Conservation (phyloP, 2,113 vertebrate species). For the Actenoides lindsayi region DNA sequence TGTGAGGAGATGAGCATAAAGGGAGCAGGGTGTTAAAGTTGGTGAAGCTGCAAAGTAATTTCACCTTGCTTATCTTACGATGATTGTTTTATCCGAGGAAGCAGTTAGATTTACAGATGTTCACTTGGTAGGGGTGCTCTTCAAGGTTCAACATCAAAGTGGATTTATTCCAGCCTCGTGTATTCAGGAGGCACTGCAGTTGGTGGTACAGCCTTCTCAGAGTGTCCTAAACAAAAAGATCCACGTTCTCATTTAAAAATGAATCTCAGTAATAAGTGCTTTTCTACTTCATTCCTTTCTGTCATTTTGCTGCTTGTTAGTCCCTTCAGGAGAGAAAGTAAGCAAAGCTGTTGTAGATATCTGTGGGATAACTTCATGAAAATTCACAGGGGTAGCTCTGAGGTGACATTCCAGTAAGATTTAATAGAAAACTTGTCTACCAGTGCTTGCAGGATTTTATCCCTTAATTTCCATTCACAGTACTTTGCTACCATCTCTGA, state of each 20-base stretch:
- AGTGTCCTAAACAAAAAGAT: not conserved
- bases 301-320: not conserved
- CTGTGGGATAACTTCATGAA: not conserved
- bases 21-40: constrained; percentile 46
- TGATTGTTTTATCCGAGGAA: not conserved
- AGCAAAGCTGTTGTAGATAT: not conserved
- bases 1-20: not conserved
- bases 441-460: not conserved
- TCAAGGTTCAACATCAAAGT: not conserved
- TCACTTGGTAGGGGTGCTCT: not conserved
- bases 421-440: not conserved
- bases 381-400: not conserved
- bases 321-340: constrained; percentile 4
- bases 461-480: not conserved
- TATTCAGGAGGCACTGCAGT: not conserved
- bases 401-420: not conserved
- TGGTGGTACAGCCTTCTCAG: not conserved
- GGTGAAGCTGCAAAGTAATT: not conserved
- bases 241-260: not conserved
- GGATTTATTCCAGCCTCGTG: not conserved
- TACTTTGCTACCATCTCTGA: not conserved
- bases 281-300: not conserved
- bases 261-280: not conserved
- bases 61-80: not conserved
- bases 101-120: not conserved